Base-by-base conservation (phyloP, 1,140 invertebrate genomes). In the Bombus huntii region DNA sequence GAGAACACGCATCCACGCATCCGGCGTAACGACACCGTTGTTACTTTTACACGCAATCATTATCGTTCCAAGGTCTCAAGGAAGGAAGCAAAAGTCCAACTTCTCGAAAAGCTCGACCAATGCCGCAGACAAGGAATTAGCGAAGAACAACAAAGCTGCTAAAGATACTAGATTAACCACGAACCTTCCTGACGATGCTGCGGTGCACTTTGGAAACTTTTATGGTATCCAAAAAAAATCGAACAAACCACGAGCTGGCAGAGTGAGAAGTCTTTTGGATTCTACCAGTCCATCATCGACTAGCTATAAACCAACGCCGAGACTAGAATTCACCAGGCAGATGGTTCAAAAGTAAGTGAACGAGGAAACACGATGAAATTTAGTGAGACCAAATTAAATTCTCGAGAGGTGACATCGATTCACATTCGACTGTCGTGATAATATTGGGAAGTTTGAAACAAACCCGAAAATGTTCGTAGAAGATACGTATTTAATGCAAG, bases 151-250 rank as follows among this genome's bases (percentile, higher is more conserved):
- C 25, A 78, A 80, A 25, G 13, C 8, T n/a, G 6, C 42, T 1
- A 80, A 70, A 5, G 44, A 70, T 15, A 28, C 5, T 8, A 70
- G 44, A 28, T 13, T 70, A 47, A n/a, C n/a, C 2, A 47, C 78
- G 22, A 70, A 47, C 1, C 78, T 80, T 15, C 78, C 80, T 59
- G 39, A 79, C 65, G 73, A 92, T 59, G 81, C 83, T 12, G 90
- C 92, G 2, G 89, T 87, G 10, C 90, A 92, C 79, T 92, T 93
- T 79, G 92, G 90, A 31, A 88, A 81, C 66, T 92, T 92, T 73
- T 92, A 92, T 62, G 77, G 70, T 8, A 62, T 89, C 22, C 42
- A n/a, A n/a, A 65, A 78, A 18, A 37, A 3, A 5, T 25, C 39
- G 15, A 73, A 47, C 1, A 72, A 65, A 53, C 44, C 77, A 10